Evolutionary conservation across 1,140 invertebrate species (phyloP).

Genomic region (Drosophila repletoides): DNA sequence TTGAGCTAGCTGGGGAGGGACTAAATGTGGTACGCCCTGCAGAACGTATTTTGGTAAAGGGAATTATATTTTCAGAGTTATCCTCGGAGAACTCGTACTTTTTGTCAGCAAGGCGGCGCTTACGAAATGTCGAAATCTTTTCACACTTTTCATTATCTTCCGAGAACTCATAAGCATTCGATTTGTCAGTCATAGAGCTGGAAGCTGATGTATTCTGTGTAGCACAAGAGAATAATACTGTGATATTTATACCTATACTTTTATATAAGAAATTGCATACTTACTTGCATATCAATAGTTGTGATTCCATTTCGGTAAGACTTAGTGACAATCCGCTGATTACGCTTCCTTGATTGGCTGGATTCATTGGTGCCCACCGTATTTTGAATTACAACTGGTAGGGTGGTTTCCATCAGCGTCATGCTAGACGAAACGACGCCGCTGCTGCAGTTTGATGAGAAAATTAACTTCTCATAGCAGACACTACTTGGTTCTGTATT

Average conservation of each 20-base stretch:
- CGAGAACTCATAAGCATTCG: constrained; percentile 92
- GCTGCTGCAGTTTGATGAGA: constrained; percentile 49
- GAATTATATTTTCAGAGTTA: constrained; percentile 92
- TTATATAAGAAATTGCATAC: background rate
- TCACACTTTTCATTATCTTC: constrained; percentile 92
- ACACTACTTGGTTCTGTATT: constrained; percentile 3
- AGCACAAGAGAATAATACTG: background rate
- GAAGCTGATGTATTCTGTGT: constrained; percentile 45
- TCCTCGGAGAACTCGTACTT: constrained; percentile 96
- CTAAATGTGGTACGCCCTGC: constrained; percentile 58
- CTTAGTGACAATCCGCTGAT: constrained; percentile 76
- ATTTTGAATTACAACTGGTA: constrained; percentile 47
- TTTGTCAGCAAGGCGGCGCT: constrained; percentile 92
- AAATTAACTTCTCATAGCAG: constrained; percentile 53
- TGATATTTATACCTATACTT: no score
- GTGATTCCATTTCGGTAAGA: constrained; percentile 76
- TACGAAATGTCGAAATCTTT: constrained; percentile 91
- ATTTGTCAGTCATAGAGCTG: constrained; percentile 66
- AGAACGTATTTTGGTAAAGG: constrained; percentile 84
- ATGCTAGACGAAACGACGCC: constrained; percentile 14
- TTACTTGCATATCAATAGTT: constrained; percentile 70
- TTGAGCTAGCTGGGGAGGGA: constrained; percentile 37
- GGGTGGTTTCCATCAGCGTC: constrained; percentile 46
- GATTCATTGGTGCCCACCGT: constrained; percentile 37
- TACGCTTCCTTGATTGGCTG: constrained; percentile 62